Base-by-base conservation (phyloP, 2,888 invertebrate species). In the Hydrotaea cyrtoneurina region DNA sequence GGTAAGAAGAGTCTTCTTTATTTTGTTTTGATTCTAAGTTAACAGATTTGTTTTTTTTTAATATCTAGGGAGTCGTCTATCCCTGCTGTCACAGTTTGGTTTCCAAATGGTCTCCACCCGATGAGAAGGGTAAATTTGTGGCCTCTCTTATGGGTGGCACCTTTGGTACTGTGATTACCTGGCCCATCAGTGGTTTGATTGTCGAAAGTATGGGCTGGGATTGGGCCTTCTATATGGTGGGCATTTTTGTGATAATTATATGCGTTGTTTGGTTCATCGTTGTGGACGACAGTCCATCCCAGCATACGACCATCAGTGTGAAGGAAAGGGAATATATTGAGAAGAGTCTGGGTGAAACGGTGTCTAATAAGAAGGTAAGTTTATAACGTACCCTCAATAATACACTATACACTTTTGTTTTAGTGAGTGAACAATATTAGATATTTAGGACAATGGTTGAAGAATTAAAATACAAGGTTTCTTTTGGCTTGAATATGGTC, bases 131-230 rank as follows among this genome's bases (percentile, higher is more conserved):
- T 10, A 95, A 95, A 89, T 96, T 96, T 88, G 93, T 96, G 0
- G 95, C 95, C 87, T 94, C 95, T 0, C 93, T 96, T 88, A 94
- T 96, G 93, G 96, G 96, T 13, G 96, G 96, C 5, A 95, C 95
- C 0, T 93, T 96, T 76, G 96, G 91, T 17, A 96, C 96, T 0
- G 94, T 95, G 0, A 92, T 95, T 0, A 95, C 96, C 0, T 96
- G 95, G 94, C 95, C 95, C 0, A 90, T 95, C 1, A 94, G 95
- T 39, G 96, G 96, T 2, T 91, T 93, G 0, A 93, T 96, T 0
- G 94, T 95, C 78, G 94, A 95, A 76, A 90, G 91, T 13, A 92
- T 94, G 23, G 95, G 95, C 80, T 96, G 96, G 96, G 93, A 93
- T 26, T 94, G 94, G 89, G 95, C 95, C 0, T 96, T 95, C 92